Percentiles rank a stretch among this genome's conserved stretches.
Evolutionary conservation across 2,888 invertebrate genomes (phyloP).

Genomic region (Litoditis marina): DNA sequence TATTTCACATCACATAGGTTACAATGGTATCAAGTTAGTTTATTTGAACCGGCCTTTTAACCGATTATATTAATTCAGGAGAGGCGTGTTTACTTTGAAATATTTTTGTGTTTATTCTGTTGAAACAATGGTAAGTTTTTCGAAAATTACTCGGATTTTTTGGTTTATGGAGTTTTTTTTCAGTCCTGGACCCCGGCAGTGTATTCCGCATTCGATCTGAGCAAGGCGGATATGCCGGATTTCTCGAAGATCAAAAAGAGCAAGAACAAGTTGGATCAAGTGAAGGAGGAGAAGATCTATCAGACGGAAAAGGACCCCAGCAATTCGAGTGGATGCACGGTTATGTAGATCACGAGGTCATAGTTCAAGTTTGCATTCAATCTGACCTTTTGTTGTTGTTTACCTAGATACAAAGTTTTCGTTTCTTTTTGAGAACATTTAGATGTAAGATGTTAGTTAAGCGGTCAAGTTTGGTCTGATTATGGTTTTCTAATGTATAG

Average conservation of each 20-base stretch:
- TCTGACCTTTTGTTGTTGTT: too few species aligned
- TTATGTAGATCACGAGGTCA: too few species aligned
- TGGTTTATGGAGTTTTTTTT: neutral
- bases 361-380: slow-evolving; percentile 65
- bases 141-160: slow-evolving; percentile 13
- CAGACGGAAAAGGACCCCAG: slow-evolving; percentile 69
- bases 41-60: neutral
- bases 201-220: slow-evolving; percentile 64
- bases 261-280: slow-evolving; percentile 67
- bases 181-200: slow-evolving; percentile 44
- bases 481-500: too few species aligned
- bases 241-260: slow-evolving; percentile 64
- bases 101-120: too few species aligned
- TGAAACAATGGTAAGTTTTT: neutral
- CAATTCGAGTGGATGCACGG: slow-evolving; percentile 68
- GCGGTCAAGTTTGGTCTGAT: too few species aligned
- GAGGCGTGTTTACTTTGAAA: too few species aligned
- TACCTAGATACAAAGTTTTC: too few species aligned
- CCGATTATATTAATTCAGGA: neutral
- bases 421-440: too few species aligned
- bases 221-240: slow-evolving; percentile 59
- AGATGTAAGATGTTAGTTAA: too few species aligned
- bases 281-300: slow-evolving; percentile 69
- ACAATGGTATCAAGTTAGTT: too few species aligned
- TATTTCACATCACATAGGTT: too few species aligned